phyloP scores from a whole-genome alignment of 2,888 invertebrate species.

The Drosophila subsilvestris region DNA sequence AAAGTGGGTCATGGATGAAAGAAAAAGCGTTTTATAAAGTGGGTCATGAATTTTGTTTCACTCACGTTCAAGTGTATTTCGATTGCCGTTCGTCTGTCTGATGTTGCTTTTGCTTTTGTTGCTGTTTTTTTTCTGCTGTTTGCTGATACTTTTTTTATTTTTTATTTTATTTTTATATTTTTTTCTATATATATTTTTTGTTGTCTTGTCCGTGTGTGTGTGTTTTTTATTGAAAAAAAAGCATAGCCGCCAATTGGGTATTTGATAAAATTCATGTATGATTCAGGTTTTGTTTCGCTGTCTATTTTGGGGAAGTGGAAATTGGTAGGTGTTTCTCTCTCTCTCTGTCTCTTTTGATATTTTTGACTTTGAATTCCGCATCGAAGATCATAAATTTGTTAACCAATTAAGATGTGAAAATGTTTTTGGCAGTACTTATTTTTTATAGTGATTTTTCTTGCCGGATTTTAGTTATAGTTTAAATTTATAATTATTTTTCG shows the following conservation, averaged over 20 bases:
- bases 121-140: constrained; percentile 30
- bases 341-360: constrained; percentile 12
- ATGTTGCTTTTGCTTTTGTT: constrained; percentile 39
- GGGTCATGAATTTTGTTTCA: constrained; percentile 84
- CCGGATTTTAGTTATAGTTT: background rate
- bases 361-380: constrained; percentile 28
- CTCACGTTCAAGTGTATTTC: constrained; percentile 83
- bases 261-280: constrained; percentile 46
- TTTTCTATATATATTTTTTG: constrained; percentile 20
- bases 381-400: constrained; percentile 8
- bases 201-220: constrained; percentile 3
- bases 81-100: constrained; percentile 66
- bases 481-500: constrained; percentile 20
- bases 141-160: constrained; percentile 33
- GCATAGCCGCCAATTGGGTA: constrained; percentile 47
- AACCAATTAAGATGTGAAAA: constrained; percentile 6
- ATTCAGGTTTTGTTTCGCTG: constrained; percentile 47
- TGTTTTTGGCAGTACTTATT: background rate
- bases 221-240: constrained; percentile 52
- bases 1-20: constrained; percentile 83
- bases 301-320: constrained; percentile 25
- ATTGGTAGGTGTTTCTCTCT: background rate
- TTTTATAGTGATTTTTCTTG: background rate
- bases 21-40: constrained; percentile 83
- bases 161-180: constrained; percentile 21